Evolutionary conservation across 2,113 vertebrate species (phyloP).

Genomic region (Atherinomorus stipes): DNA sequence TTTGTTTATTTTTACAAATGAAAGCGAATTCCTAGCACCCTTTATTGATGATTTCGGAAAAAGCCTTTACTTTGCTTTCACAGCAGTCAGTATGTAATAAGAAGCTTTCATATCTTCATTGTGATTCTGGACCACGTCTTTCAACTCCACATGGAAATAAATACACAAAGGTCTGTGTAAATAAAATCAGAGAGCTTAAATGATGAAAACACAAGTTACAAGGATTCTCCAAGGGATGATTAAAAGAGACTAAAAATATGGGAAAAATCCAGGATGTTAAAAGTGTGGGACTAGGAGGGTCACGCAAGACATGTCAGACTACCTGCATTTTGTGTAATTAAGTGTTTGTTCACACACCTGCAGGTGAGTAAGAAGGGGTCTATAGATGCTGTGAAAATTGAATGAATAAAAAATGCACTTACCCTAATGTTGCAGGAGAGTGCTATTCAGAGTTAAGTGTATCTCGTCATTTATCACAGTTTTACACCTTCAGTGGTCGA

Average conservation of each 20-base stretch:
- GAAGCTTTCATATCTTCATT: too few species aligned
- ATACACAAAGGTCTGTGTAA: too few species aligned
- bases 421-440: not conserved
- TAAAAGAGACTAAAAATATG: not conserved
- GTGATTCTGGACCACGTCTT: too few species aligned
- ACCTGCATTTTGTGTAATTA: not conserved
- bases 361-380: not conserved
- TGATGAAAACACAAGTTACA: not conserved
- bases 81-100: too few species aligned
- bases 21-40: too few species aligned
- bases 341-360: not conserved
- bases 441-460: not conserved
- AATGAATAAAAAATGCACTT: too few species aligned
- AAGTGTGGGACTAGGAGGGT: not conserved
- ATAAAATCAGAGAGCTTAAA: not conserved
- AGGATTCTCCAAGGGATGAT: too few species aligned
- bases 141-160: too few species aligned
- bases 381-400: too few species aligned
- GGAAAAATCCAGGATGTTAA: not conserved
- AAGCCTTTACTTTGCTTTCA: too few species aligned
- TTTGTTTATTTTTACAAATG: too few species aligned
- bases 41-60: too few species aligned
- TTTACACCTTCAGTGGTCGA: not conserved
- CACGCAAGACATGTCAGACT: conserved; percentile 1
- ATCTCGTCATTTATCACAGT: not conserved